Evolutionary conservation across 2,113 vertebrate genomes (phyloP).

Genomic region (Trochalopteron elliotii): DNA sequence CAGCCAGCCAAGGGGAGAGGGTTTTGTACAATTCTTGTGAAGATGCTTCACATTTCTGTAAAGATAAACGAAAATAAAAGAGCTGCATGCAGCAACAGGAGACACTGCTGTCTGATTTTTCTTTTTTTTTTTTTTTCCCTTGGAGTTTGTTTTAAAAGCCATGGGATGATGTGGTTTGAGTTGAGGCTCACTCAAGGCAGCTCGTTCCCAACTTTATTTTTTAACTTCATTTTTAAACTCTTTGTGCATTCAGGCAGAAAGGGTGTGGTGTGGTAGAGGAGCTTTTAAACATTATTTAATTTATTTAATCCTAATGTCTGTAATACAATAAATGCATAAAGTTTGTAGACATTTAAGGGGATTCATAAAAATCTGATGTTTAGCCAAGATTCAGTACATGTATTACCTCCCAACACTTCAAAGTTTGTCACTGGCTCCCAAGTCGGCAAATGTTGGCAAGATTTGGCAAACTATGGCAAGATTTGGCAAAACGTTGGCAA

Average conservation of each 20-base stretch:
- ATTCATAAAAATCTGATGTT: no score
- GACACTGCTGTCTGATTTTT: background rate
- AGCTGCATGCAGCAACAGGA: constrained; percentile 83
- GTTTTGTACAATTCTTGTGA: constrained; percentile 78
- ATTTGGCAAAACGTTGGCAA: no score
- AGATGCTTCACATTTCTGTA: constrained; percentile 75
- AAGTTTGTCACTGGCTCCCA: background rate
- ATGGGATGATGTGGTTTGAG: rapidly evolving
- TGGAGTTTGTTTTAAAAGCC: background rate
- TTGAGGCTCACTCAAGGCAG: rapidly evolving
- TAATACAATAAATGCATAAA: background rate
- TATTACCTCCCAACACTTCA: background rate
- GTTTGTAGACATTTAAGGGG: background rate
- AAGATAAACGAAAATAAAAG: constrained; percentile 80
- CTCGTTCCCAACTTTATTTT: background rate
- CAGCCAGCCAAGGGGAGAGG: constrained; percentile 24
- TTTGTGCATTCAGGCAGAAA: background rate
- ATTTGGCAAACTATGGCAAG: no score
- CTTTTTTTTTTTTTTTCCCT: no score
- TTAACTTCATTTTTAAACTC: background rate
- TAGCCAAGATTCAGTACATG: background rate
- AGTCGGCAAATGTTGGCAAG: no score
- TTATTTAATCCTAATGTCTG: background rate
- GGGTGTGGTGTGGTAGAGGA: background rate
- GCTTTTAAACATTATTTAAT: background rate